Evolutionary conservation across 2,113 vertebrate genomes (phyloP).

Genomic region (Chloroceryle aenea): DNA sequence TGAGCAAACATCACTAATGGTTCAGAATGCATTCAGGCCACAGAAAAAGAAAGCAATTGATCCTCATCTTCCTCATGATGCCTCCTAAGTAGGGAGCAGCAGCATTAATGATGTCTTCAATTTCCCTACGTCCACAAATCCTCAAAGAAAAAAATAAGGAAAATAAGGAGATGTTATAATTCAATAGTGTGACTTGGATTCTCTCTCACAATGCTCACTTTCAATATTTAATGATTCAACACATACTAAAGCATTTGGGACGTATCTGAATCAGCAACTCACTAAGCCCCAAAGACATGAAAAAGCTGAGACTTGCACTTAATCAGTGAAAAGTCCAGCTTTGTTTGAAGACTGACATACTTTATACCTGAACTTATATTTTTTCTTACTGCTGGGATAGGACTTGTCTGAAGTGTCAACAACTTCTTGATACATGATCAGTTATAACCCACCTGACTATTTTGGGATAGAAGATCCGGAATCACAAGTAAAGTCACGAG

Average conservation of each 20-base stretch:
- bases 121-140: not conserved
- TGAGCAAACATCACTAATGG: not conserved
- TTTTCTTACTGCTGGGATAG: not conserved
- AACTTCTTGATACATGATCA: constrained; percentile 21
- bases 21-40: not conserved
- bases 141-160: not conserved
- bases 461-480: not conserved
- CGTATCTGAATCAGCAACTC: not conserved
- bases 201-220: not conserved
- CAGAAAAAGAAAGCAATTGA: not conserved
- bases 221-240: constrained; percentile 16
- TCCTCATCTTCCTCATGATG: not conserved
- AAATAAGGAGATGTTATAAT: not conserved
- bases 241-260: not conserved
- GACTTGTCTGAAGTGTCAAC: constrained; percentile 19
- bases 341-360: not conserved
- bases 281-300: not conserved
- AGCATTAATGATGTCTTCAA: not conserved
- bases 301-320: not conserved
- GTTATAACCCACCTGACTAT: not conserved
- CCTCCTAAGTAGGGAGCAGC: not conserved
- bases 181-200: not conserved
- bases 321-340: not conserved
- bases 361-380: not conserved
- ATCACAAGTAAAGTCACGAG: constrained; percentile 21